Percentiles rank a stretch among this genome's conserved stretches.
phyloP scores from a whole-genome alignment of 2,113 vertebrate genomes.

The Carettochelys insculpta region DNA sequence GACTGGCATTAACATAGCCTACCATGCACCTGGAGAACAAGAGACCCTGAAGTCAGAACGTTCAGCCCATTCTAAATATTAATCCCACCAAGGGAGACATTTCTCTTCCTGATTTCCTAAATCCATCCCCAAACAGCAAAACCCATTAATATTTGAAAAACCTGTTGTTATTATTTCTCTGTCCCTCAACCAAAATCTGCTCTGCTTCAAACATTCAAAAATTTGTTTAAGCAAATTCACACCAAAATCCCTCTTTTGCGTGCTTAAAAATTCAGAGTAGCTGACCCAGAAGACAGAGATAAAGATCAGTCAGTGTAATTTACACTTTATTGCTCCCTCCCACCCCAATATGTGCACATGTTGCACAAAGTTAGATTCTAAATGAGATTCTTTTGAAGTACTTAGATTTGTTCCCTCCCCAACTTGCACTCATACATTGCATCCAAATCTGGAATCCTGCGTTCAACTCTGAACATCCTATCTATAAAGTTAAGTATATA shows the following conservation, averaged over 20 bases:
- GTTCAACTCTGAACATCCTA: neutral
- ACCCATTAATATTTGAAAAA: slow-evolving; percentile 29
- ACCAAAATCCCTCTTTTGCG: neutral
- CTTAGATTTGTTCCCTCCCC: neutral
- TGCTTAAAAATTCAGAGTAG: neutral
- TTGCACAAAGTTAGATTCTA: neutral
- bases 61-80: neutral
- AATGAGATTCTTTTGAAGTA: neutral
- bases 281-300: neutral
- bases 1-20: slow-evolving; percentile 92
- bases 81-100: neutral
- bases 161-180: neutral
- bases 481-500: neutral
- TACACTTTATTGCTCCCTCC: neutral
- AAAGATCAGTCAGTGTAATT: neutral
- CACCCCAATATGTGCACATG: neutral
- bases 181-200: neutral
- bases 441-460: neutral
- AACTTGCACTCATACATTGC: neutral
- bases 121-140: neutral
- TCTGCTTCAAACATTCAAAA: neutral
- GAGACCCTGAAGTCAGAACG: slow-evolving; percentile 25
- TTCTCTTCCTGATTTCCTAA: neutral
- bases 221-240: neutral
- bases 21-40: slow-evolving; percentile 87